Evolutionary conservation across 2,888 invertebrate genomes (phyloP), one percentile per base, ranked within the genome.

Genomic region (Lagria hirta): DNA sequence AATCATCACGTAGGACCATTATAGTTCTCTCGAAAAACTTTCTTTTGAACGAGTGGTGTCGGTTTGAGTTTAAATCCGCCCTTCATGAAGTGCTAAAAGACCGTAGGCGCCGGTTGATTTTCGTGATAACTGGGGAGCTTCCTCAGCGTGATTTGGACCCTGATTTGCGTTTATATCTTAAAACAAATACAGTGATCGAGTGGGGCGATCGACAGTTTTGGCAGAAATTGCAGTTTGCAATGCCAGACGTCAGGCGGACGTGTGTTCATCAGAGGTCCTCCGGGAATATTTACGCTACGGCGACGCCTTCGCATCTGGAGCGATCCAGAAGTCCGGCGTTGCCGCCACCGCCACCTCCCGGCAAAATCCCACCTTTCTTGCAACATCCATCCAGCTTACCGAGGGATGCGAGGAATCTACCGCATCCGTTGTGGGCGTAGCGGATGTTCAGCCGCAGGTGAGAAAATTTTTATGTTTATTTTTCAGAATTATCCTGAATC

Each of bases 161-260:
- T 54, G 95, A 95, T 72, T 79, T 96, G 67, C 80, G 91, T 58
- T 81, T 90, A 67, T 92, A 92, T 73, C 79, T 96, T 64, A 86
- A 93, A 64, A 88, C 90, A 48, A 90, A 91, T 75, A 90, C 91
- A 60, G 88, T 91, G 70, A 84, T 97, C 66, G 88, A 90, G 71
- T 92, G 90, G 87, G 90, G 90, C 52, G 95, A 97, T 73, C 86
- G 89, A 69, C 84, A 91, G 68, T 97, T 97, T 77, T 97, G 97
- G 97, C 92, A 94, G 68, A 95, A 96, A 74, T 76, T 97, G 51
- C 83, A 88, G 66, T 90, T 90, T 66, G 88, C 92, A 38, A 83
- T 95, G 82, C 94, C 94, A 45, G 88, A 89, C 72, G 79, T 82
- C 57, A 75, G 81, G 68, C 77, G 80, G 72, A 63, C 68, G 10